A percentile compares a stretch with the other conserved stretches of the same genome.
Evolutionary conservation across 2,797 vertebrate species (phyloP).

Genomic region (Momotus momota): DNA sequence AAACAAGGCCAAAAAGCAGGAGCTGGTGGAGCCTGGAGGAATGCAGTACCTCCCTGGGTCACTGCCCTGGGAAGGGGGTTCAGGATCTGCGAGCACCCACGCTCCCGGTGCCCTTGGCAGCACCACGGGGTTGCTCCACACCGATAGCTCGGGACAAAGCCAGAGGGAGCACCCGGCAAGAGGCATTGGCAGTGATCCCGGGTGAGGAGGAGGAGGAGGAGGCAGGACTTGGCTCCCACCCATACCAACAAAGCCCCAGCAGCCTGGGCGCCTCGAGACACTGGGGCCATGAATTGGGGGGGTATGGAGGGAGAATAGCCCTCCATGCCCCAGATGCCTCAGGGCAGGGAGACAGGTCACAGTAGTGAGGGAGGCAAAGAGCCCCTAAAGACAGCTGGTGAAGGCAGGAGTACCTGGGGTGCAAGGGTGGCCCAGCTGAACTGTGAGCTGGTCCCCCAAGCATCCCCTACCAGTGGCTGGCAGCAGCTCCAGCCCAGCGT

Average conservation of each 20-base stretch:
- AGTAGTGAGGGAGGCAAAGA: neutral
- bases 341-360: neutral
- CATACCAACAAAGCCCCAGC: neutral
- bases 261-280: neutral
- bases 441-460: fast-evolving
- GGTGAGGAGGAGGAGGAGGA: neutral
- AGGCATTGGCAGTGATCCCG: neutral
- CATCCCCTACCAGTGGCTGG: neutral
- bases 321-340: neutral
- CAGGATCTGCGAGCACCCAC: neutral
- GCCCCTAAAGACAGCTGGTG: neutral
- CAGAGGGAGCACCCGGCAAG: neutral
- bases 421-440: fast-evolving
- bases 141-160: conserved; percentile 39
- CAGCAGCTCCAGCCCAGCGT: neutral
- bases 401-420: fast-evolving
- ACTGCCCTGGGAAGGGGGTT: neutral
- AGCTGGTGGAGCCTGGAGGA: neutral
- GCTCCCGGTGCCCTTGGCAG: neutral
- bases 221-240: neutral
- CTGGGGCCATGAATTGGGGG: neutral
- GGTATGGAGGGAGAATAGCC: neutral
- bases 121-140: neutral
- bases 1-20: neutral
- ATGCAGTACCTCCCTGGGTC: neutral